Conservation (phyloP, 2,888 invertebrate species). For the Notocelia uddmanniana region DNA sequence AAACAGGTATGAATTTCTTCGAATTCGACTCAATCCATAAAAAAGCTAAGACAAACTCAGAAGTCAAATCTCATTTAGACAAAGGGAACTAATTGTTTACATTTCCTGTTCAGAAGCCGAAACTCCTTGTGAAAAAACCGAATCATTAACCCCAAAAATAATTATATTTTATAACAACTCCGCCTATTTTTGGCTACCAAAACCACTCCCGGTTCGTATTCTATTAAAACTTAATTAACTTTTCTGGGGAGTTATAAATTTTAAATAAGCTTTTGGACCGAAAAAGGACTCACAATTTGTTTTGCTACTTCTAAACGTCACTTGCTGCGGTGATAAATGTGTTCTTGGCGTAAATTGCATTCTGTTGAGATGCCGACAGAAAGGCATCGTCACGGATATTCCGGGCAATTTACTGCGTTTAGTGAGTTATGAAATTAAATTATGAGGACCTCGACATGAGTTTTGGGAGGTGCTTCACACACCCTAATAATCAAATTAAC, state of each 20-base stretch:
- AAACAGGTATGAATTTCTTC: constrained; percentile 39
- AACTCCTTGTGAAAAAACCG: constrained; percentile 61
- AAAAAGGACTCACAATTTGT: constrained; percentile 80
- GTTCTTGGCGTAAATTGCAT: constrained; percentile 77
- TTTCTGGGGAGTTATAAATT: constrained; percentile 78
- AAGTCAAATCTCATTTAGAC: constrained; percentile 46
- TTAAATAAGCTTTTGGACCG: constrained; percentile 74
- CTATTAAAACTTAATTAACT: constrained; percentile 86
- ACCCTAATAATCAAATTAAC: constrained; percentile 19
- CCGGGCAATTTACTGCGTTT: constrained; percentile 49
- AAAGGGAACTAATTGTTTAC: constrained; percentile 71
- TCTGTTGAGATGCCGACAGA: constrained; percentile 74
- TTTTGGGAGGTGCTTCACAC: constrained; percentile 39
- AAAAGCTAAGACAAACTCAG: constrained; percentile 44
- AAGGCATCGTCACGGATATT: constrained; percentile 60
- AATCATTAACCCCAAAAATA: constrained; percentile 80
- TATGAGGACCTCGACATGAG: constrained; percentile 26
- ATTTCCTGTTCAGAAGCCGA: constrained; percentile 71
- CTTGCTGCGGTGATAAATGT: constrained; percentile 83
- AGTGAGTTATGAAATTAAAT: constrained; percentile 51
- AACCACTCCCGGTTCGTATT: constrained; percentile 83
- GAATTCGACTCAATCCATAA: constrained; percentile 29
- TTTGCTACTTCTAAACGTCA: constrained; percentile 85
- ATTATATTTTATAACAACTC: constrained; percentile 84
- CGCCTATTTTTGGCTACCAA: constrained; percentile 86